Evolutionary conservation across 2,888 invertebrate species (phyloP).

Genomic region (Xestoiulus laeticollis): DNA sequence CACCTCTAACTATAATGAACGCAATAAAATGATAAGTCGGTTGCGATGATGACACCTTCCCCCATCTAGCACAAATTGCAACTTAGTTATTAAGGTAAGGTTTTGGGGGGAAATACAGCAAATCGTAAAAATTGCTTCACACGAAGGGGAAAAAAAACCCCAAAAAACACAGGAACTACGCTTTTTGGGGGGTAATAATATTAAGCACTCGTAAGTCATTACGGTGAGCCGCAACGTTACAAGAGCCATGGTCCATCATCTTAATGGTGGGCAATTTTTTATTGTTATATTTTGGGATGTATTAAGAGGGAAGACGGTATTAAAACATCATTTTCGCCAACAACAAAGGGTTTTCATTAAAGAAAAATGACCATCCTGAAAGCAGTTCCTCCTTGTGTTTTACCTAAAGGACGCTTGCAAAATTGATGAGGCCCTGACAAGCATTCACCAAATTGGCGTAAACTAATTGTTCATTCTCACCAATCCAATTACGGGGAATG

Average conservation of each 20-base stretch:
- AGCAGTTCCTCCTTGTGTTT: neutral
- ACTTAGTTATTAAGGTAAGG: neutral
- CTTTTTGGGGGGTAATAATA: constrained; percentile 7
- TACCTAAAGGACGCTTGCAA: neutral
- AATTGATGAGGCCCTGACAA: constrained; percentile 29
- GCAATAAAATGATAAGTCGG: neutral
- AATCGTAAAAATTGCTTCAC: neutral
- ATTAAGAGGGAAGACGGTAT: neutral
- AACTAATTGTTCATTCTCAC: constrained; percentile 37
- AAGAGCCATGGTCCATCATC: neutral
- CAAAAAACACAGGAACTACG: neutral
- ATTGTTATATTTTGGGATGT: neutral
- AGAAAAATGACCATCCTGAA: constrained; percentile 34
- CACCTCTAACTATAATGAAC: neutral
- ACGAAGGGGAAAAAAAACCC: neutral
- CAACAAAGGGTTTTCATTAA: constrained; percentile 27
- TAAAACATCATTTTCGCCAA: constrained; percentile 24
- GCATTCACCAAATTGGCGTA: constrained; percentile 34
- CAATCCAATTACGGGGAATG: constrained; percentile 33
- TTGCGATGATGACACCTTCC: neutral
- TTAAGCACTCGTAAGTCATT: neutral
- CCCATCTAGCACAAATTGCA: neutral
- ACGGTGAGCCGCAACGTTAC: constrained; percentile 14
- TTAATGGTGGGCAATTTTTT: neutral
- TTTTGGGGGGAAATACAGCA: neutral